phyloP scores from a whole-genome alignment of 2,113 vertebrate species.

The Glaucidium brasilianum region DNA sequence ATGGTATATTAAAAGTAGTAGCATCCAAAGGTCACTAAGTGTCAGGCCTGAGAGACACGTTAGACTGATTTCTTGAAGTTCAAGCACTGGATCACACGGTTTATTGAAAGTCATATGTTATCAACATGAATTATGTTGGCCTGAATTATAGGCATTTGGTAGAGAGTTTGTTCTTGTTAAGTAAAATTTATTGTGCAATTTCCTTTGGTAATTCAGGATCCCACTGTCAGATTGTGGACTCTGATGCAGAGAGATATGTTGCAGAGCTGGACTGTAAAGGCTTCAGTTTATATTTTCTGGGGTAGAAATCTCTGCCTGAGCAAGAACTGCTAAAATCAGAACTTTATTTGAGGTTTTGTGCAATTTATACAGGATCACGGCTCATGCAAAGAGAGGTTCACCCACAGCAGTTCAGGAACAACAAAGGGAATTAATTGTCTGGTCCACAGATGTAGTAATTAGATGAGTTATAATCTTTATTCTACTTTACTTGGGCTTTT shows the following conservation, averaged over 20 bases:
- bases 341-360: neutral
- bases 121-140: neutral
- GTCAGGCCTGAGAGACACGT: neutral
- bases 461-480: neutral
- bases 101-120: neutral
- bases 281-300: neutral
- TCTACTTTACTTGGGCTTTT: neutral
- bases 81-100: rapidly evolving
- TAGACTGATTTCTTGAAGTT: neutral
- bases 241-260: neutral
- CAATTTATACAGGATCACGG: neutral
- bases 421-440: neutral
- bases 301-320: neutral
- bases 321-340: neutral
- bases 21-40: neutral
- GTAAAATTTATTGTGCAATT: neutral
- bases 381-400: neutral
- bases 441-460: neutral
- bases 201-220: neutral
- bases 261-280: neutral
- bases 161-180: neutral
- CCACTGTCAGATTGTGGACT: neutral
- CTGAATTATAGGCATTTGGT: neutral
- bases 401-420: neutral
- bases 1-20: neutral